phyloP scores from a whole-genome alignment of 2,888 invertebrate species.

The Cheilosia scutellata region DNA sequence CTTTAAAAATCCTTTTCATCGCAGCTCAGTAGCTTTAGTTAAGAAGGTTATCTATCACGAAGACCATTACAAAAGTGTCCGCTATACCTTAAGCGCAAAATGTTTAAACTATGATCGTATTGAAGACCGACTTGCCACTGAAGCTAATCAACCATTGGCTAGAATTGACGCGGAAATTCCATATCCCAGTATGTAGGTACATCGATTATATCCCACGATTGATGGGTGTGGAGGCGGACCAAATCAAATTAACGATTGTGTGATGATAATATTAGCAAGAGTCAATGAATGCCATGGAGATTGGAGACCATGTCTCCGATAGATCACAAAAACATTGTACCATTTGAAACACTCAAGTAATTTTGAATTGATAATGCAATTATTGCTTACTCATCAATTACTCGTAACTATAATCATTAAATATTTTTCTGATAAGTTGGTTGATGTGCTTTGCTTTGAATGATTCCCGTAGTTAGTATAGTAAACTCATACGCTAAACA shows the following conservation, averaged over 20 bases:
- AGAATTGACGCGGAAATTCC: no score
- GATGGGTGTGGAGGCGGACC: slow-evolving; percentile 77
- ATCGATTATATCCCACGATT: slow-evolving; percentile 78
- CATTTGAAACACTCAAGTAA: slow-evolving; percentile 78
- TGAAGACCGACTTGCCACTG: slow-evolving; percentile 79
- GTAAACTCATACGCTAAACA: neutral
- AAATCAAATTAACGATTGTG: slow-evolving; percentile 79
- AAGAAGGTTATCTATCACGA: slow-evolving; percentile 85
- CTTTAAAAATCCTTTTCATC: slow-evolving; percentile 76
- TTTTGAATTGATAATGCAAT: slow-evolving; percentile 66
- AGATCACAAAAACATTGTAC: slow-evolving; percentile 76
- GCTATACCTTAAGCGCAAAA: slow-evolving; percentile 86
- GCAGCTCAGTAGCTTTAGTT: slow-evolving; percentile 84
- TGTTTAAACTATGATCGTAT: slow-evolving; percentile 84
- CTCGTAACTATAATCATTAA: neutral
- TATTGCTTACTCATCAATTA: slow-evolving; percentile 12
- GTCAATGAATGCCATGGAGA: slow-evolving; percentile 81
- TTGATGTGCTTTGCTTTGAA: neutral
- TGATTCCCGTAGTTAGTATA: neutral
- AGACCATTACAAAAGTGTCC: slow-evolving; percentile 82
- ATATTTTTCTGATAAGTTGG: neutral
- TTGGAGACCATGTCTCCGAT: slow-evolving; percentile 80
- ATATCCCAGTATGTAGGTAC: no score
- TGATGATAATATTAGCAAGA: slow-evolving; percentile 80
- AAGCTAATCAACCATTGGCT: slow-evolving; percentile 78